These are phyloP conservation scores for Gobiocypris rarus DNA, from an alignment of 2,113 vertebrate genomes.

Conservation along the genomic window DNA sequence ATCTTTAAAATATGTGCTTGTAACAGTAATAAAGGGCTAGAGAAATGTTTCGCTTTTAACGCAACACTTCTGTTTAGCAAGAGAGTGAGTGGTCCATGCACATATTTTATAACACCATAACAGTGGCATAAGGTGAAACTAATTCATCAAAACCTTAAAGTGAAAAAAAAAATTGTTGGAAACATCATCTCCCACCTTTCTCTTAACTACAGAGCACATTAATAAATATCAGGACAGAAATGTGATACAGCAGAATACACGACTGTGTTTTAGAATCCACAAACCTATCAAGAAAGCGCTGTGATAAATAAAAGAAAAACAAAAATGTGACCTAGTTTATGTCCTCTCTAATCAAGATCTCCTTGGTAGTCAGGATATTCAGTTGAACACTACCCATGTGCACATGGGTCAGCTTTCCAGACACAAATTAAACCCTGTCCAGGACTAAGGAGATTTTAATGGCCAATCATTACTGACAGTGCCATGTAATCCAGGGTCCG, in stretches of 20 bases:
- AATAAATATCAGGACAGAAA: slow-evolving; percentile 17
- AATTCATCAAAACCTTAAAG: not conserved
- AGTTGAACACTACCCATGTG: not conserved
- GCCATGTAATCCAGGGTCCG: not conserved
- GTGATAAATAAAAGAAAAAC: slow-evolving; percentile 29
- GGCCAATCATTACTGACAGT: not conserved
- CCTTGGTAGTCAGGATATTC: slow-evolving; percentile 26
- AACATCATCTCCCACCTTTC: not conserved
- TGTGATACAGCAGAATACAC: slow-evolving; percentile 10
- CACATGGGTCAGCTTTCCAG: slow-evolving; percentile 2
- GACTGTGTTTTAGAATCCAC: slow-evolving; percentile 37
- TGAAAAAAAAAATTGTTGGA: not conserved
- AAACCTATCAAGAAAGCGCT: slow-evolving; percentile 15
- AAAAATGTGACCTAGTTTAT: slow-evolving; percentile 23
- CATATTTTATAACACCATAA: slow-evolving; percentile 24
- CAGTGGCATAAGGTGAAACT: not conserved
- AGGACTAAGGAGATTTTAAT: not conserved
- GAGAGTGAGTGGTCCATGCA: not conserved
- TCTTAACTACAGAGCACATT: not conserved
- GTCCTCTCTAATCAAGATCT: slow-evolving; percentile 34
- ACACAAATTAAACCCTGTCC: not conserved
- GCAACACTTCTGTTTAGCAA: not conserved
- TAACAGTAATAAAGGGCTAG: not conserved
- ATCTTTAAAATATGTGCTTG: not conserved
- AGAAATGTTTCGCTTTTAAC: not conserved